Evolutionary conservation across 1,140 invertebrate genomes (phyloP), one percentile per base, ranked within the genome.

Genomic region (Holcopasites calliopsidis): DNA sequence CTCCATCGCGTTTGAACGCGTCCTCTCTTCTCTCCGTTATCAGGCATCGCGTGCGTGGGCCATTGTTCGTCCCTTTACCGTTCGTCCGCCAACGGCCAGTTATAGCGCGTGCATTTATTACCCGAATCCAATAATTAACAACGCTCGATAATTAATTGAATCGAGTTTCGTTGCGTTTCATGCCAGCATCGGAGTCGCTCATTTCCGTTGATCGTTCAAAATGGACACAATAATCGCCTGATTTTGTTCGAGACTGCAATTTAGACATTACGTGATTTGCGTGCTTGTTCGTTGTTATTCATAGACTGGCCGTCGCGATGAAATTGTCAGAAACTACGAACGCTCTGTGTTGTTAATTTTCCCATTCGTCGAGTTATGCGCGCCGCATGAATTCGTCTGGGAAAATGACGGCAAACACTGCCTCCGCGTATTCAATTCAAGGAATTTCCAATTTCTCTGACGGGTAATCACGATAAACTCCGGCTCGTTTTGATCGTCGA

Each of bases 141-240:
- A 86, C 80, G 81, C 42, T 79, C 75, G 84, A 84, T 89, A 87
- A 90, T 90, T 88, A 89, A 90, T 90, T 88, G 72, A 80, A 90
- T 87, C 84, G 84, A 86, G 88, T 85, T 82, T 88, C 80, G 77
- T 86, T 86, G 82, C 77, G 61, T 73, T 62, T 62, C 57, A 18
- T 60, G 50, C 58, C 44, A 55, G 40, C 52, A 69, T 72, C 52
- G 83, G 84, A 84, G 80, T 66, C 71, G 78, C 6, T 7, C 38
- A 69, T 83, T 87, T 83, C 66, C 74, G 72, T 64, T 57, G 74
- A 85, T 50, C 23, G 7, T 16, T 47, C 13, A 42, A 69, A 62
- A 21, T 16, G 44, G 3, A n/a, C 10, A 10, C 18, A 26, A 62
- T 21, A 31, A 62, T 31, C 4, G 11, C 26, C 5, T 11, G 28